These are phyloP conservation scores for Lutra lutra DNA, from an alignment of 2,797 vertebrate species.

Conservation along the genomic window DNA sequence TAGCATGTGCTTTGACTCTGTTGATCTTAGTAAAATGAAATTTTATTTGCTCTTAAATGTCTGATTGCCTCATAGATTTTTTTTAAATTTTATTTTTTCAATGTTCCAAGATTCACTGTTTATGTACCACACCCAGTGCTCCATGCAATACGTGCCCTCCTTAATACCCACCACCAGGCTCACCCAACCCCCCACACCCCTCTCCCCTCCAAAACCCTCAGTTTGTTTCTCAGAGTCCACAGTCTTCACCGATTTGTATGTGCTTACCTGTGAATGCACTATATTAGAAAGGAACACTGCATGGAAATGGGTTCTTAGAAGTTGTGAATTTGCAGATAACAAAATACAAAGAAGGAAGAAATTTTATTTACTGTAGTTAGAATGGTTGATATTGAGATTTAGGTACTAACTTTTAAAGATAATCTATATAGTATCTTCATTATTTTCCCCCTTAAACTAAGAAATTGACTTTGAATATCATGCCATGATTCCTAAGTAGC, in stretches of 20 bases:
- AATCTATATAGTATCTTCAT: neutral
- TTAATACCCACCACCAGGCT: no score
- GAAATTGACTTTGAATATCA: conserved; percentile 18
- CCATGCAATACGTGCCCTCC: no score
- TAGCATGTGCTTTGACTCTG: neutral
- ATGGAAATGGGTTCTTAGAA: neutral
- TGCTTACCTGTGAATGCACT: neutral
- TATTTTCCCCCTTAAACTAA: neutral
- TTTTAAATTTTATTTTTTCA: no score
- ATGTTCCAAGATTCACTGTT: no score
- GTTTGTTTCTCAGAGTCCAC: no score
- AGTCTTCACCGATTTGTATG: neutral
- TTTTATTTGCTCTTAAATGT: neutral
- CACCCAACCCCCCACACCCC: no score
- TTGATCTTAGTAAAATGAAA: neutral
- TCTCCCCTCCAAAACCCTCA: no score
- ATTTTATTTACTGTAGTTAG: neutral
- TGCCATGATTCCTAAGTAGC: neutral
- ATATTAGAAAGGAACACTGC: neutral
- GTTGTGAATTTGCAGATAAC: neutral
- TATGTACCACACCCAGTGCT: no score
- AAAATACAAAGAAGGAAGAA: neutral
- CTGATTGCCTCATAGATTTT: neutral
- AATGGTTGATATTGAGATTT: neutral
- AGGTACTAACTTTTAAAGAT: neutral